Conservation (phyloP, 2,113 vertebrate species). For the Actinemys pallida region DNA sequence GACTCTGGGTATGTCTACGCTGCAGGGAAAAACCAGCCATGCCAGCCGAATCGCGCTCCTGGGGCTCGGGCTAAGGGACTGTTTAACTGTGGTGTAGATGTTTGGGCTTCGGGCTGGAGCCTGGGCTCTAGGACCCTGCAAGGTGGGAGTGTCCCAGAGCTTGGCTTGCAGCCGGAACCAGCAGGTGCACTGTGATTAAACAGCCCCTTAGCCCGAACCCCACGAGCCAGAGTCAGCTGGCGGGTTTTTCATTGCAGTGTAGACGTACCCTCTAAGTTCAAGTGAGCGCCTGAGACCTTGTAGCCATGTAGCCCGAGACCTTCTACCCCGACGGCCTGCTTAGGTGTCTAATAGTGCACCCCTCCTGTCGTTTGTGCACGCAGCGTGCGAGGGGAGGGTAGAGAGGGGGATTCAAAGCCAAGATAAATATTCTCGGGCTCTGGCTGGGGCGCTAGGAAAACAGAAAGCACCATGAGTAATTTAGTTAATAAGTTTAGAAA, state of each 20-base stretch:
- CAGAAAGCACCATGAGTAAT: neutral
- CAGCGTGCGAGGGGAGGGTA: neutral
- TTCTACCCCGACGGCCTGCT: neutral
- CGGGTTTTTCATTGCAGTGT: neutral
- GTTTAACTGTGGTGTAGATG: neutral
- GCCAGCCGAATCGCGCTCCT: neutral
- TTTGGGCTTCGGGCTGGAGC: neutral
- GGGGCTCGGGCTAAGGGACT: neutral
- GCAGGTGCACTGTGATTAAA: neutral
- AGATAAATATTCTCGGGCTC: conserved; percentile 53
- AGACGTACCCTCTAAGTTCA: neutral
- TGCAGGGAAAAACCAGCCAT: neutral
- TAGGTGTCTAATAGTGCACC: conserved; percentile 15
- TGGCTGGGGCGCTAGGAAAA: conserved; percentile 35
- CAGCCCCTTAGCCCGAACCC: neutral
- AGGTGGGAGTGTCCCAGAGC: neutral
- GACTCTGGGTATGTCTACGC: neutral
- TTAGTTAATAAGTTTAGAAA: conserved; percentile 20
- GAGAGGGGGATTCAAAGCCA: conserved; percentile 22
- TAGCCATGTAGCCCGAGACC: neutral
- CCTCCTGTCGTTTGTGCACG: neutral
- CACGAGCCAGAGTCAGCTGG: neutral
- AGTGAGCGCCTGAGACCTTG: neutral
- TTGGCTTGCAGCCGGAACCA: neutral
- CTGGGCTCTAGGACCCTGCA: neutral